phyloP scores from a whole-genome alignment of 2,113 vertebrate species.

The Callipepla squamata region DNA sequence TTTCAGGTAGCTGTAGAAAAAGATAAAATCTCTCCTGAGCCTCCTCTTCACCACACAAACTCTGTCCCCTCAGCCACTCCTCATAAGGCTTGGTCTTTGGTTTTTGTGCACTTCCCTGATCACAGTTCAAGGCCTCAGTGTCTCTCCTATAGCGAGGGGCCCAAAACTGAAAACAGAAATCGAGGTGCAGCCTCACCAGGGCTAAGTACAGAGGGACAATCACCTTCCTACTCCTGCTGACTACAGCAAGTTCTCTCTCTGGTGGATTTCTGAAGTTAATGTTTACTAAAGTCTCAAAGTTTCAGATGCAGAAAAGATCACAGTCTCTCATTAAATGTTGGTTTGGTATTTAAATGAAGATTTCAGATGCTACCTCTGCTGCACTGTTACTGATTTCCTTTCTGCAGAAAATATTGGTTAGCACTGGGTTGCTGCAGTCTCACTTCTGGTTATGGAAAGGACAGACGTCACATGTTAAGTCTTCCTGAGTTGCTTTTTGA shows the following conservation, averaged over 20 bases:
- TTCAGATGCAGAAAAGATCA: neutral
- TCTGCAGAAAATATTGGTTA: neutral
- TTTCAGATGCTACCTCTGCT: neutral
- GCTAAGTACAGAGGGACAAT: no score
- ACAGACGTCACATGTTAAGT: neutral
- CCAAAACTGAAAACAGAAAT: no score
- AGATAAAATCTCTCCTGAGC: no score
- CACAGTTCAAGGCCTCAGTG: no score
- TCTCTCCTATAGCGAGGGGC: no score
- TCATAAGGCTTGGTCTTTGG: no score
- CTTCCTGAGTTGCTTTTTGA: neutral
- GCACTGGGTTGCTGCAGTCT: accelerated
- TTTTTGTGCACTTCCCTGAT: no score
- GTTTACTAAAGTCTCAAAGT: neutral
- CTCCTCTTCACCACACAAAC: no score
- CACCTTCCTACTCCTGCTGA: no score
- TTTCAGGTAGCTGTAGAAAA: no score
- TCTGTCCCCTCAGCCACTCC: no score
- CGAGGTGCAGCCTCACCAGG: no score
- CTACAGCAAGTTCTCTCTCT: neutral
- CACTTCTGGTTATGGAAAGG: accelerated
- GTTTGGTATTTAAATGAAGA: neutral
- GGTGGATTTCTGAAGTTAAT: neutral
- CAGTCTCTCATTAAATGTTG: neutral
- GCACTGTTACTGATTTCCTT: neutral